Evolutionary conservation across 2,113 vertebrate species (phyloP).

Genomic region (Erpornis zantholeuca): DNA sequence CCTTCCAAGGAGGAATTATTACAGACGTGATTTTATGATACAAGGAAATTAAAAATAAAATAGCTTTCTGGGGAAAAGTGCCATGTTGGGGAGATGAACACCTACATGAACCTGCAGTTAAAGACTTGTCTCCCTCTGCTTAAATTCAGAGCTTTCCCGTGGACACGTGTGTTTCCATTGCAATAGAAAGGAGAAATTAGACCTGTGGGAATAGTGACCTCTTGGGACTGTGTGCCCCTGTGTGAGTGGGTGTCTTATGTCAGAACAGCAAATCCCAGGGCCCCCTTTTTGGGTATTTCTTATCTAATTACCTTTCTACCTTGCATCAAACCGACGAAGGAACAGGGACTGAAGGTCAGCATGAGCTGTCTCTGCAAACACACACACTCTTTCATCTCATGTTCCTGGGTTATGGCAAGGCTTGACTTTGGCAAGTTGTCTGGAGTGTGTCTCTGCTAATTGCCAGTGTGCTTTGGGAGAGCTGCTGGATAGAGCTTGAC

Average conservation of each 20-base stretch:
- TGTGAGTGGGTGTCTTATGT: accelerated
- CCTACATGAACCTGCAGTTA: background rate
- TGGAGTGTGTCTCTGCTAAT: background rate
- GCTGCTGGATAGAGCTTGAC: background rate
- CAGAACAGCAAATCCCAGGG: background rate
- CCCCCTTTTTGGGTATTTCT: background rate
- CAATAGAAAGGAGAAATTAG: background rate
- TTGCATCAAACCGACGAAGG: background rate
- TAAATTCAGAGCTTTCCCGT: background rate
- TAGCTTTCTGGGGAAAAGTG: background rate
- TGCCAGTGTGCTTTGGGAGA: background rate
- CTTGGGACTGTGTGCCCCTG: background rate
- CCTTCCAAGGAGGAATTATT: background rate
- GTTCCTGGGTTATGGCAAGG: background rate
- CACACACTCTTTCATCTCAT: background rate
- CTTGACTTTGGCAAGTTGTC: background rate
- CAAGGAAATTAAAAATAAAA: background rate
- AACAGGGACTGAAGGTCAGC: background rate
- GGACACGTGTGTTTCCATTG: accelerated
- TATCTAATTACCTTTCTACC: background rate
- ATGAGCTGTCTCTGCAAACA: background rate
- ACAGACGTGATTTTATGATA: background rate
- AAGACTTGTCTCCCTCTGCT: background rate
- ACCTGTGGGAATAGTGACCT: background rate
- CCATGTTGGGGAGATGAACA: background rate